These are phyloP conservation scores for Todiramphus saurophagus DNA, from an alignment of 2,113 vertebrate genomes.

Conservation along the genomic window DNA sequence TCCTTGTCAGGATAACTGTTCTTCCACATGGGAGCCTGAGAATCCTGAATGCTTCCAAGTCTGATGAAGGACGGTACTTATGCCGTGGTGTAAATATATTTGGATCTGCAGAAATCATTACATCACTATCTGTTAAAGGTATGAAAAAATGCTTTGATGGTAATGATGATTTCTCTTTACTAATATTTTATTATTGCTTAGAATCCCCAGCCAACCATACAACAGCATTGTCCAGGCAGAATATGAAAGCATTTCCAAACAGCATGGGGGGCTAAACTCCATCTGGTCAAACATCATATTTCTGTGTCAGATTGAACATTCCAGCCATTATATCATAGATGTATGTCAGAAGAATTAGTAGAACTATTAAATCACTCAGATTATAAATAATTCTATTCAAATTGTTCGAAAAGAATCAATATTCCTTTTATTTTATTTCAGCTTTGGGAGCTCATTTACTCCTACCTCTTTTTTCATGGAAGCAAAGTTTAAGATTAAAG, in stretches of 20 bases:
- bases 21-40: constrained; percentile 88
- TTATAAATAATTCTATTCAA: background rate
- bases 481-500: background rate
- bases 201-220: background rate
- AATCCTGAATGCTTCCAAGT: constrained; percentile 89
- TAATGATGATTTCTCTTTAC: background rate
- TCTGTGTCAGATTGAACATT: background rate
- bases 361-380: background rate
- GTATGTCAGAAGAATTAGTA: background rate
- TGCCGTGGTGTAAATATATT: constrained; percentile 91
- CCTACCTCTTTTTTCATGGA: background rate
- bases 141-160: background rate
- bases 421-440: background rate
- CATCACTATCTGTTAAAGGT: constrained; percentile 92
- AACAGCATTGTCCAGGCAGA: background rate
- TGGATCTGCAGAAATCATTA: constrained; percentile 88
- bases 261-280: accelerated
- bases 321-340: background rate
- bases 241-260: background rate
- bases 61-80: constrained; percentile 89
- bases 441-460: background rate
- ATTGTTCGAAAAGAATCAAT: background rate
- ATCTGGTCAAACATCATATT: background rate
- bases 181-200: background rate
- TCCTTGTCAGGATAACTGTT: constrained; percentile 86